Evolutionary conservation across 2,797 vertebrate species (phyloP), one percentile per base, ranked within the genome.

Genomic region (Chrosomus eos): DNA sequence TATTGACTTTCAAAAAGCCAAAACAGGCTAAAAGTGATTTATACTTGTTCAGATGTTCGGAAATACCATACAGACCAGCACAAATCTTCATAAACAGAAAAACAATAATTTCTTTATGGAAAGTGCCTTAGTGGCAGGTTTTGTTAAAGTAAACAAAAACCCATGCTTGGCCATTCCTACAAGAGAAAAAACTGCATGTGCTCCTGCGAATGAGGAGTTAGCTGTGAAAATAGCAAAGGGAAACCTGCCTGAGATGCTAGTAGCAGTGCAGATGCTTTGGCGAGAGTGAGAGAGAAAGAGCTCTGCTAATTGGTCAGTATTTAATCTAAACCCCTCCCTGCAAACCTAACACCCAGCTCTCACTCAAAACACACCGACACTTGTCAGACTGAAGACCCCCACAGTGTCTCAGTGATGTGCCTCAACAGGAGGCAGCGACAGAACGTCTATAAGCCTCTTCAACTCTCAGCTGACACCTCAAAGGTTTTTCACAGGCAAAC

Each of bases 211-310:
- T 85, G 64, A 81, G 82, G 33, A 74, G 84, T 74, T 79, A 80
- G 19, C 45, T 86, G 58, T 67, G 55, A 83, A 64, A 38, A 68
- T 23, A 70, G 82, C 81, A 85, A 90, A 88, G 82, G 75, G 78
- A 72, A 88, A 89, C 85, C 78, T 86, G 83, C 88, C 88, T 71
- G 80, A 80, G 31, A 73, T 86, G 86, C 87, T 88, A 67, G 70
- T 72, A 79, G 72, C 76, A 73, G 71, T 81, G 68, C 81, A 89
- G 88, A 83, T 87, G 85, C 60, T 62, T 86, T 75, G 62, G 62
- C 31, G 82, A 66, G 40, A 45, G 67, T 5, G 40, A 60, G 28
- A 58, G 55, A 60, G 28, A 67, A 48, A 51, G 45, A 81, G 38
- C 83, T 82, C 58, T 55, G 55, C 16, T 72, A 72, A 85, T 72